Evolutionary conservation across 2,797 vertebrate genomes (phyloP), one percentile per base, ranked within the genome.

Genomic region (Calcarius lapponicus): DNA sequence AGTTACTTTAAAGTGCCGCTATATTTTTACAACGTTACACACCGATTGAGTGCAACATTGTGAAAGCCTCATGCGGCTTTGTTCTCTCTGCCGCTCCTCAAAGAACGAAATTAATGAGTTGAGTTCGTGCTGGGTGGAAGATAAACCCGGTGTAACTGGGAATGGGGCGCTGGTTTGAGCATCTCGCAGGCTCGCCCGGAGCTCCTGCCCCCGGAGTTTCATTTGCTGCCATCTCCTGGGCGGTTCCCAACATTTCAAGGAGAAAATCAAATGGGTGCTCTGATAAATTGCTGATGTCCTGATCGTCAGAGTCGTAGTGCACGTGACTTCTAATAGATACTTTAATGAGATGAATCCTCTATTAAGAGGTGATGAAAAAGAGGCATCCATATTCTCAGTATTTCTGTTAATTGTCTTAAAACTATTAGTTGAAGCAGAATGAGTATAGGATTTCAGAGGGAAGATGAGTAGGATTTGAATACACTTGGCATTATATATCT

Each of bases 201-300:
- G 26, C 7, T n/a, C 15, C 43, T 2, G 21, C 42, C 74, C 67
- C 67, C 31, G 32, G 11, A 26, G 75, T 76, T 88, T 93, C 73
- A 3, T 80, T 67, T 88, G 91, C 93, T 95, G 96, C 96, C 96
- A 92, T 65, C 96, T 96, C 10, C 92, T 34, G 95, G 91, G 17
- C 50, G 9, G 9, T 18, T 42, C 66, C 82, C 62, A 15, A 17
- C 17, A 28, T 18, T 56, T 65, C 91, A 65, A 36, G 40, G 61
- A 36, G 61, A 26, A 7, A 1, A 5, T 20, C 61, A 26, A 28
- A 42, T 12, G 13, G 1, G 3, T 4, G 43, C 45, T 53, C 24
- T 3, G 2, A 36, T 10, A 25, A 32, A 17, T 62, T 22, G 36
- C 58, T 36, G 4, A 32, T 62, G 20, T 34, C 43, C n/a, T n/a